Evolutionary conservation across 2,797 vertebrate species (phyloP).

Genomic region (Falco novaeseelandiae): DNA sequence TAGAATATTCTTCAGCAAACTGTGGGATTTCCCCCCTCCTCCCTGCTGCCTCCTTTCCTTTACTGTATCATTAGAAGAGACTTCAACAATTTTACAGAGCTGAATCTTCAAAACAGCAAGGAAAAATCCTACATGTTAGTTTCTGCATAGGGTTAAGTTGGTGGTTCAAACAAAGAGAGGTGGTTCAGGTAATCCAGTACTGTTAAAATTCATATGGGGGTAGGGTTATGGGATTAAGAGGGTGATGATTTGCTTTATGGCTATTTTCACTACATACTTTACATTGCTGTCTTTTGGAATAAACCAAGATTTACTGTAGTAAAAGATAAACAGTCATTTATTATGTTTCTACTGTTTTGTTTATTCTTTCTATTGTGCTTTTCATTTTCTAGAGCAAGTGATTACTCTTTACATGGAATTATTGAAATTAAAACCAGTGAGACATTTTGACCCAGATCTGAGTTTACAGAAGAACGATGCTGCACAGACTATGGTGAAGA

Average conservation of each 20-base stretch:
- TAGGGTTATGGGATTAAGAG: background rate
- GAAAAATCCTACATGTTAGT: background rate
- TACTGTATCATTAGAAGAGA: background rate
- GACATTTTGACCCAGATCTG: slow-evolving; percentile 18
- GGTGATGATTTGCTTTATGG: slow-evolving; percentile 32
- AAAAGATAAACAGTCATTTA: background rate
- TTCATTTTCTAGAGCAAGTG: background rate
- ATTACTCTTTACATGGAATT: slow-evolving; percentile 17
- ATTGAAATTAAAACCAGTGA: slow-evolving; percentile 55
- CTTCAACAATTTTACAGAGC: background rate
- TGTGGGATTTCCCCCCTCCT: background rate
- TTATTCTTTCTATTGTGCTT: slow-evolving; percentile 33
- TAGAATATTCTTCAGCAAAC: background rate
- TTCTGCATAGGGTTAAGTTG: background rate
- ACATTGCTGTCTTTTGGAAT: background rate
- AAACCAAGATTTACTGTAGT: slow-evolving; percentile 5
- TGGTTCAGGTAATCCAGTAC: background rate
- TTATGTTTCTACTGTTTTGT: background rate
- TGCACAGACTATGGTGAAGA: slow-evolving; percentile 7
- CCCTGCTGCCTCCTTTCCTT: background rate
- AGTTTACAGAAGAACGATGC: slow-evolving; percentile 22
- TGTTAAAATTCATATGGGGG: background rate
- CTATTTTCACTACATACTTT: background rate
- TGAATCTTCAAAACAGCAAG: background rate
- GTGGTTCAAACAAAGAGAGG: background rate